Base-by-base conservation (phyloP, 1,140 invertebrate species). In the Himalopsyche phryganea region DNA sequence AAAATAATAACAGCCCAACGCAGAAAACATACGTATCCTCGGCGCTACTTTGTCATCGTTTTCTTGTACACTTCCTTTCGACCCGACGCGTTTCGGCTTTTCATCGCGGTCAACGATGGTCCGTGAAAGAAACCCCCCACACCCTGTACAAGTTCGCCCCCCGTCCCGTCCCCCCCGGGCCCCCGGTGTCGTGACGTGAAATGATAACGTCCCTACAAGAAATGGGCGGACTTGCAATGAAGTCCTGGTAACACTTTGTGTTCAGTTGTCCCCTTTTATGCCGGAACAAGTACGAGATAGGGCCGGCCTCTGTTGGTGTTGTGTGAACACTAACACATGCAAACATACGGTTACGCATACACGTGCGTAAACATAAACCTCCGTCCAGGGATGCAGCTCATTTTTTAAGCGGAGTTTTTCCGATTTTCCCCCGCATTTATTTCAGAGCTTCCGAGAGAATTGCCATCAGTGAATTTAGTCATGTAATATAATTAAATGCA, bases 191-290 rank as follows among this genome's bases (percentile, higher is more conserved):
- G 41, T 53, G 51, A 55, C 53, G 58, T 53, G 58, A 57, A 55
- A 62, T 57, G 61, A 63, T 63, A 59, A 59, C 51, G 56, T 50
- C 52, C 38, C 52, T 28, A 63, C 61, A 63, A 63, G 61, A 59
- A 54, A 59, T 58, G 61, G 61, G 56, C 61, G 56, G 56, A 63
- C 61, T 63, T 42, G 41, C 61, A 56, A 59, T 63, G 61, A 59
- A 53, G 50, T 48, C 33, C 61, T 56, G 56, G 61, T 58, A 55
- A 55, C 56, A 63, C 61, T 59, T 55, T 63, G 51, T 63, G 55
- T 63, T 54, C 50, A 46, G 46, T 59, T 63, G 61, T 63, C 56
- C 61, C 56, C 56, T 59, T 58, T 59, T 59, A 59, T 61, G 32
- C 54, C 35, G 53, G 41, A 47, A 56, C 50, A 61, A 51, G 20